Percentiles rank a stretch among this genome's conserved stretches.
Evolutionary conservation across 2,888 invertebrate genomes (phyloP).

Genomic region (Pseudococcus viburni): DNA sequence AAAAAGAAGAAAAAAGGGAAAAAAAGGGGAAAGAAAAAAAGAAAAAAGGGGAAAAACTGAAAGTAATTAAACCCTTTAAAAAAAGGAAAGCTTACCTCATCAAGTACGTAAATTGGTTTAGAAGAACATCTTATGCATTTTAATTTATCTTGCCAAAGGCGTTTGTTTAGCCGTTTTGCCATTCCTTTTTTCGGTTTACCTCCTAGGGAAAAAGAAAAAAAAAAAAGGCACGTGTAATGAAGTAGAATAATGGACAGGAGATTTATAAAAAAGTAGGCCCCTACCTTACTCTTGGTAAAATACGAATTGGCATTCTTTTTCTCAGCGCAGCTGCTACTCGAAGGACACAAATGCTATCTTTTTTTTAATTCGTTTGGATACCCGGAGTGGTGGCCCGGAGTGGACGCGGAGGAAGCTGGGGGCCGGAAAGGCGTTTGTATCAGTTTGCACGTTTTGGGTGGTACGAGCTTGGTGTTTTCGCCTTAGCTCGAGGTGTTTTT

Average conservation of each 20-base stretch:
- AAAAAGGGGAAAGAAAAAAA: too few species aligned
- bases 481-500: neutral
- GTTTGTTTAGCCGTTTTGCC: conserved; percentile 92
- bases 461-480: conserved; percentile 6
- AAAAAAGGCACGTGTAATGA: neutral
- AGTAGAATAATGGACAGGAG: neutral
- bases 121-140: conserved; percentile 84
- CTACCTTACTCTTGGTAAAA: conserved; percentile 60
- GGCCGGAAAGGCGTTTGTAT: conserved; percentile 31
- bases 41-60: too few species aligned
- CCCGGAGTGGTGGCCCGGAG: neutral
- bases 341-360: neutral
- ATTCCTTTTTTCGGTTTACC: conserved; percentile 88
- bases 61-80: too few species aligned
- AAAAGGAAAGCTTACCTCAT: too few species aligned
- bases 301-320: conserved; percentile 14
- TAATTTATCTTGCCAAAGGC: conserved; percentile 91
- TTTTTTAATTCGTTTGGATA: neutral
- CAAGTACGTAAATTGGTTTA: neutral
- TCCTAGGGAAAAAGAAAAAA: conserved; percentile 72
- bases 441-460: conserved; percentile 62
- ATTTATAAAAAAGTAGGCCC: too few species aligned
- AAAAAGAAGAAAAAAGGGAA: too few species aligned
- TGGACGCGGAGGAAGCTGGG: neutral
- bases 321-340: neutral